Evolutionary conservation across 2,797 vertebrate species (phyloP).

Genomic region (Mareca strepera): DNA sequence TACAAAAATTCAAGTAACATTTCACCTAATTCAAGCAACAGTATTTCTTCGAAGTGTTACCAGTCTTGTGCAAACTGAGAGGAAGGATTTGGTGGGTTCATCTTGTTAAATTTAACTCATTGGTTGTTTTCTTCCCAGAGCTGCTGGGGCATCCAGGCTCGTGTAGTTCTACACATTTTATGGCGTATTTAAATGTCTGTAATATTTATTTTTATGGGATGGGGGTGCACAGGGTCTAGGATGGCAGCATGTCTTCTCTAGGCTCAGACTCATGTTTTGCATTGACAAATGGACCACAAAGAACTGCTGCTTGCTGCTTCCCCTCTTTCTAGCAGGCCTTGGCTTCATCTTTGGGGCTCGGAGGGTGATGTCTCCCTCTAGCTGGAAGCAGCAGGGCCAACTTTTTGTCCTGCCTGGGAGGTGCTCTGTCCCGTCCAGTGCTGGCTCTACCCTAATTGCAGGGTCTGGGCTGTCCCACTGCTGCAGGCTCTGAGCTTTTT

Average conservation of each 20-base stretch:
- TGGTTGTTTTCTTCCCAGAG: accelerated
- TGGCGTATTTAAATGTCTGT: no score
- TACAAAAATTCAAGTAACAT: accelerated
- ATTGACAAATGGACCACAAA: no score
- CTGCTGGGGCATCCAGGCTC: background rate
- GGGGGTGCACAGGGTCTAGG: no score
- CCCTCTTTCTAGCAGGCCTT: background rate
- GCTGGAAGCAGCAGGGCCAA: background rate
- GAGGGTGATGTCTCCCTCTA: no score
- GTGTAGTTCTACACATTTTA: no score
- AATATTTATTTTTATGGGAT: background rate
- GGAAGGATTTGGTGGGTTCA: background rate
- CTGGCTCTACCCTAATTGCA: background rate
- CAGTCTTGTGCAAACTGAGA: background rate
- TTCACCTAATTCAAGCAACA: accelerated
- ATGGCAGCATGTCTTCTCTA: background rate
- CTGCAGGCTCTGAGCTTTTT: background rate
- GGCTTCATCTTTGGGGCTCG: background rate
- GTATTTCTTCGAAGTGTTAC: background rate
- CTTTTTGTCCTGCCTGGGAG: background rate
- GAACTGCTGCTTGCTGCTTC: background rate
- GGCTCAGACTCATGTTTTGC: background rate
- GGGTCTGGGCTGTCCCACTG: background rate
- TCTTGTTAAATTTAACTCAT: background rate
- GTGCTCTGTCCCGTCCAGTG: background rate